phyloP scores from a whole-genome alignment of 2,113 vertebrate species.

The Cercopithecus mona region DNA sequence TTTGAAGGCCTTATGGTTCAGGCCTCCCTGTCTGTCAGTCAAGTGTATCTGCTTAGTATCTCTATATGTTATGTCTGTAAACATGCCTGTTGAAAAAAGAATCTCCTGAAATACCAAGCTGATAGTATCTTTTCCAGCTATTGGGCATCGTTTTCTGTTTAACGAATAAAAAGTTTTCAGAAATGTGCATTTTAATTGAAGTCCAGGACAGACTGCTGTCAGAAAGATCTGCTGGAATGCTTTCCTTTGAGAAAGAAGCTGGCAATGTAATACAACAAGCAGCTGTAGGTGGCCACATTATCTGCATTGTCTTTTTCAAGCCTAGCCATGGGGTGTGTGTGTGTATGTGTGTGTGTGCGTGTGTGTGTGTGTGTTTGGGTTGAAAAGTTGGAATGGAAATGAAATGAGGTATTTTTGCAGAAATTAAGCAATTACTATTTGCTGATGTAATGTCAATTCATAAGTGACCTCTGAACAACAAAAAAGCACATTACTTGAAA shows the following conservation, averaged over 20 bases:
- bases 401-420: slow-evolving; percentile 62
- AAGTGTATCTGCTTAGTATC: slow-evolving; percentile 8
- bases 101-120: neutral
- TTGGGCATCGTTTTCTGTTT: neutral
- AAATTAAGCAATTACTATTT: slow-evolving; percentile 67
- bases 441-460: slow-evolving; percentile 29
- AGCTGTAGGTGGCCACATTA: slow-evolving; percentile 41
- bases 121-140: neutral
- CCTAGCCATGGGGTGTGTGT: neutral
- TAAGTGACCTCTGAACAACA: slow-evolving; percentile 9
- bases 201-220: neutral
- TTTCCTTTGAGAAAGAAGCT: neutral
- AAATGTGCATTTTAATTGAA: neutral
- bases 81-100: neutral
- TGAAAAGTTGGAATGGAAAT: slow-evolving; percentile 37
- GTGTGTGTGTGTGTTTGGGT: neutral
- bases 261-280: neutral
- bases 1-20: neutral
- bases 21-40: slow-evolving; percentile 17
- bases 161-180: neutral
- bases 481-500: slow-evolving; percentile 28
- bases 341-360: neutral
- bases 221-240: neutral
- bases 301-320: slow-evolving; percentile 60
- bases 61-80: neutral